Percentiles rank a stretch among this genome's conserved stretches.
Evolutionary conservation across 2,888 invertebrate species (phyloP).

Genomic region (Clanis bilineata): DNA sequence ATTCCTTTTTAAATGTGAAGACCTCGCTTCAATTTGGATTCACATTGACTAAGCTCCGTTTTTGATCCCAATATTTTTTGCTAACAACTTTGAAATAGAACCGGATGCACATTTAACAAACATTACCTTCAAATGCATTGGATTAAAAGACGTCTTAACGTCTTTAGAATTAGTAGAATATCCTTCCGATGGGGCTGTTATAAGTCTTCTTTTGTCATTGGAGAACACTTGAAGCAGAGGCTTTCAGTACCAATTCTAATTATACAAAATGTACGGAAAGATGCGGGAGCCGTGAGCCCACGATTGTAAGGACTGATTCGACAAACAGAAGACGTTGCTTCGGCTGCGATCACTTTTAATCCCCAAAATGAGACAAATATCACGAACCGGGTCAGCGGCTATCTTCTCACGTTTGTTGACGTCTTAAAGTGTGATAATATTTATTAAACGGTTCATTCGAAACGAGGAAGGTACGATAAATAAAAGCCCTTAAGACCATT

Average conservation of each 20-base stretch:
- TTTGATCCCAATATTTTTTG: conserved; percentile 41
- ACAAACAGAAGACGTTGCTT: conserved; percentile 68
- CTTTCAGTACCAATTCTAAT: conserved; percentile 68
- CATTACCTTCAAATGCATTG: conserved; percentile 53
- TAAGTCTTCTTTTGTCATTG: conserved; percentile 72
- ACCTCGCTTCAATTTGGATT: background rate
- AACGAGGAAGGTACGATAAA: conserved; percentile 69
- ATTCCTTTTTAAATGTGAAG: background rate
- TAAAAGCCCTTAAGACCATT: conserved; percentile 71
- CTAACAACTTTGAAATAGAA: conserved; percentile 51
- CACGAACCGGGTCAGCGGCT: conserved; percentile 79
- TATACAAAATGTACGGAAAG: conserved; percentile 60
- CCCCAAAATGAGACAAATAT: conserved; percentile 77
- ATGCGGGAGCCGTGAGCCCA: conserved; percentile 53
- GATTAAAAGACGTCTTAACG: conserved; percentile 60
- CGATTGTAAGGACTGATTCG: conserved; percentile 68
- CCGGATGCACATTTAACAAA: conserved; percentile 68
- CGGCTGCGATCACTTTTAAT: conserved; percentile 73
- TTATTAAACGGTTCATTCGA: conserved; percentile 78
- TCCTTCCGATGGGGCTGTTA: conserved; percentile 54
- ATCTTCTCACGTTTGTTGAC: conserved; percentile 81
- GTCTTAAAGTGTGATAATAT: conserved; percentile 80
- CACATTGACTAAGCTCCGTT: conserved; percentile 18
- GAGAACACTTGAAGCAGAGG: conserved; percentile 65
- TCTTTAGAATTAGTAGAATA: conserved; percentile 60